These are phyloP conservation scores for Dermatemys mawii DNA, from an alignment of 2,113 vertebrate genomes.

Conservation along the genomic window DNA sequence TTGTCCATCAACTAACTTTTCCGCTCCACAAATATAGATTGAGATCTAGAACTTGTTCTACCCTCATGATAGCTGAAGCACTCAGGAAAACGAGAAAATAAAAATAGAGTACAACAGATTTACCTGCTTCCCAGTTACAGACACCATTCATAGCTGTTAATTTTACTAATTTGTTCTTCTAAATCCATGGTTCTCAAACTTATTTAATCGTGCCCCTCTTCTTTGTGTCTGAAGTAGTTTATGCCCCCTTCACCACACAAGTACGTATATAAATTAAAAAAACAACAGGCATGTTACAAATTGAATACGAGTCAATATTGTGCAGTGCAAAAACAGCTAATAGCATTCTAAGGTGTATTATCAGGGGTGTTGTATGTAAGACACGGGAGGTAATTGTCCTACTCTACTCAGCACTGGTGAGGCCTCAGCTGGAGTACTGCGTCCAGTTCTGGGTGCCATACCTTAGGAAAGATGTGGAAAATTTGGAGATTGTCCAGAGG, in stretches of 20 bases:
- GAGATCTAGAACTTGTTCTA: conserved; percentile 22
- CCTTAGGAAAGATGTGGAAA: not conserved
- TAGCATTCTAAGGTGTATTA: not conserved
- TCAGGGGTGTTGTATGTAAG: not conserved
- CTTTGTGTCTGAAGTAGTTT: too few species aligned
- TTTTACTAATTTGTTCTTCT: not conserved
- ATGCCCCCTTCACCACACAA: too few species aligned
- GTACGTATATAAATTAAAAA: too few species aligned
- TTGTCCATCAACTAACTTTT: not conserved
- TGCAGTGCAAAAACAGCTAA: not conserved
- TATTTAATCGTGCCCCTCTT: too few species aligned
- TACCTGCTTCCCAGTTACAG: not conserved
- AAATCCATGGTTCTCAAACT: not conserved
- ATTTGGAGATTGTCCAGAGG: not conserved
- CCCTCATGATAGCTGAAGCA: not conserved
- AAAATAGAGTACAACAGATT: not conserved
- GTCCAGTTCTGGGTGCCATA: too few species aligned
- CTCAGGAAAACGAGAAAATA: conserved; percentile 9
- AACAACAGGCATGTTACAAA: not conserved
- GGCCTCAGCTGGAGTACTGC: not conserved
- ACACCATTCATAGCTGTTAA: not conserved
- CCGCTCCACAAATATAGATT: not conserved
- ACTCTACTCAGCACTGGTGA: not conserved
- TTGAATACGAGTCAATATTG: not conserved
- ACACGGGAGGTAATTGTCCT: not conserved